Evolutionary conservation across 2,888 invertebrate genomes (phyloP).

Genomic region (Apotomis capreana): DNA sequence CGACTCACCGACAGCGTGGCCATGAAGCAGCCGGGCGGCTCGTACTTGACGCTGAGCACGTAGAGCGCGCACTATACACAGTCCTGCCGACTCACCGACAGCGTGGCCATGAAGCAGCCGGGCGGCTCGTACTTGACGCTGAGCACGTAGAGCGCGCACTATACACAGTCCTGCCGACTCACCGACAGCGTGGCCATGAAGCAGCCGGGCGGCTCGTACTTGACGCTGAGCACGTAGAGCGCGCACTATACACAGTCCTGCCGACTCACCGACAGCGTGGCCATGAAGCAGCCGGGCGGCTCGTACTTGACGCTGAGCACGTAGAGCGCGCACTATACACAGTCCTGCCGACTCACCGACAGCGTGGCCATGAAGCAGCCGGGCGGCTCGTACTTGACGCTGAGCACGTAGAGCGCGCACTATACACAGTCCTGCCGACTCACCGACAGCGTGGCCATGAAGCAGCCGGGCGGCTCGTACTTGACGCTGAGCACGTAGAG

Average conservation of each 20-base stretch:
- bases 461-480: constrained; percentile 48
- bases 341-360: constrained; percentile 50
- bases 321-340: background rate
- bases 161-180: constrained; percentile 38
- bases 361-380: constrained; percentile 54
- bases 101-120: constrained; percentile 44
- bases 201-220: constrained; percentile 54
- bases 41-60: constrained; percentile 57
- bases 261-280: constrained; percentile 13
- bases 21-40: constrained; percentile 54
- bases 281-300: constrained; percentile 49
- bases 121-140: constrained; percentile 44
- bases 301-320: constrained; percentile 5
- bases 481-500: constrained; percentile 7
- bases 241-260: constrained; percentile 1
- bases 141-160: background rate
- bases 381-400: constrained; percentile 55
- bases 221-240: constrained; percentile 59
- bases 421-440: constrained; percentile 8
- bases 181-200: constrained; percentile 57
- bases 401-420: constrained; percentile 54
- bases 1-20: constrained; percentile 56
- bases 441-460: constrained; percentile 34
- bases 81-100: constrained; percentile 10
- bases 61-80: constrained; percentile 47